These are phyloP conservation scores for Lithophane socia DNA, from an alignment of 2,888 invertebrate species.

Conservation along the genomic window DNA sequence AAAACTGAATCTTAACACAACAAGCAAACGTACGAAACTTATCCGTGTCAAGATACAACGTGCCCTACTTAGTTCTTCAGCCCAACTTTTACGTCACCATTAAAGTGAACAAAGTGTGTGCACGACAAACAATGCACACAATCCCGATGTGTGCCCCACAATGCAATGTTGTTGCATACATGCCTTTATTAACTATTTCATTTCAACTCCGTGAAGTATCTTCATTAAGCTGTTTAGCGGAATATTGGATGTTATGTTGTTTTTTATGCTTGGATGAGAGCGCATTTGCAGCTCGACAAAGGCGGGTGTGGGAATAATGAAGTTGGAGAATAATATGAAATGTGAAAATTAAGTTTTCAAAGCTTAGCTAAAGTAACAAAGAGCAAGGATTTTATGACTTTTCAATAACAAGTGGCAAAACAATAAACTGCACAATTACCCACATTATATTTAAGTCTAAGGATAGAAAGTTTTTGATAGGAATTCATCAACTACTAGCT, in stretches of 20 bases:
- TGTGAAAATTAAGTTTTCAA: neutral
- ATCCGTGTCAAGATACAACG: constrained; percentile 51
- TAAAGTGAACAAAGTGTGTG: constrained; percentile 50
- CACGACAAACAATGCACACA: constrained; percentile 62
- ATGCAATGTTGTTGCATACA: constrained; percentile 63
- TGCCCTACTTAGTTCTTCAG: constrained; percentile 51
- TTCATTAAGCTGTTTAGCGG: constrained; percentile 56
- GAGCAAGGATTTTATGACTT: neutral
- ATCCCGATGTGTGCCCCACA: constrained; percentile 57
- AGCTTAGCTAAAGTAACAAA: neutral
- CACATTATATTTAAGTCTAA: neutral
- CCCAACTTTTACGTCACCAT: constrained; percentile 54
- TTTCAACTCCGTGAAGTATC: constrained; percentile 60
- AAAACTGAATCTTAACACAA: constrained; percentile 28
- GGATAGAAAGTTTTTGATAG: too few species aligned
- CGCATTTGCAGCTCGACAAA: constrained; percentile 14
- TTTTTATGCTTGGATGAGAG: constrained; percentile 26
- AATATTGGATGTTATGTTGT: constrained; percentile 44
- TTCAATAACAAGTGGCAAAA: neutral
- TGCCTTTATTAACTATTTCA: constrained; percentile 68
- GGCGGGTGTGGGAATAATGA: constrained; percentile 15
- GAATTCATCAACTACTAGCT: neutral
- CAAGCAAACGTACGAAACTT: constrained; percentile 31
- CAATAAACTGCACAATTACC: neutral
- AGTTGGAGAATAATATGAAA: constrained; percentile 15